Evolutionary conservation across 2,113 vertebrate genomes (phyloP).

Genomic region (Tragelaphus imberbis): DNA sequence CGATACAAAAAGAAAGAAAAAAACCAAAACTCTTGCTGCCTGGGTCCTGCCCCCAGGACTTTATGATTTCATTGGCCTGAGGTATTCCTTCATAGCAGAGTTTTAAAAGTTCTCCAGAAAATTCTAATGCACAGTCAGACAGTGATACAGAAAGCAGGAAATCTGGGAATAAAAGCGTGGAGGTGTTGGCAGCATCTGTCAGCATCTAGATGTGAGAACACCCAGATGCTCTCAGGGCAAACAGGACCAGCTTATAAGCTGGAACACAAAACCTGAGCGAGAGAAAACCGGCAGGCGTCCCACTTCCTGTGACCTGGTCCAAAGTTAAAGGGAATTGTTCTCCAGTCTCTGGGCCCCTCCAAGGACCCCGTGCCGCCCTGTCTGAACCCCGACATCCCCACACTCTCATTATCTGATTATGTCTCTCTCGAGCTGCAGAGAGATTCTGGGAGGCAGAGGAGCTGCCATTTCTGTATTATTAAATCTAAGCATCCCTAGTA

Average conservation of each 20-base stretch:
- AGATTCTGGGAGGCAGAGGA: background rate
- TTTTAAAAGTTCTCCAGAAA: background rate
- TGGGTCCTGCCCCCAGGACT: too few relatives aligned
- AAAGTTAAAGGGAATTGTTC: background rate
- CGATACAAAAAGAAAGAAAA: background rate
- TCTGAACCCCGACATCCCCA: background rate
- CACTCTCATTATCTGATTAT: accelerated
- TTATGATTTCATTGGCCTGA: background rate
- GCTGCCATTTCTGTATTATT: background rate
- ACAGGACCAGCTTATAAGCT: background rate
- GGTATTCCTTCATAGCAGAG: background rate
- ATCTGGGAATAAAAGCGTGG: background rate
- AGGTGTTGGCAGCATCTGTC: background rate
- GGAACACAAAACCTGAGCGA: background rate
- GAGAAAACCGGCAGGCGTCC: background rate
- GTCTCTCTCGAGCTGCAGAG: background rate
- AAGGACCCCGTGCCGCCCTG: accelerated
- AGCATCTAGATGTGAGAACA: background rate
- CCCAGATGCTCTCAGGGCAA: background rate
- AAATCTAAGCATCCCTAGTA: background rate
- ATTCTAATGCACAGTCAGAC: background rate
- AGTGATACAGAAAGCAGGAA: background rate
- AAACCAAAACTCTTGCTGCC: background rate
- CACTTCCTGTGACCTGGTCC: background rate
- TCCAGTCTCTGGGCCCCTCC: background rate